phyloP scores from a whole-genome alignment of 2,113 vertebrate genomes.

The Cephalopterus ornatus region DNA sequence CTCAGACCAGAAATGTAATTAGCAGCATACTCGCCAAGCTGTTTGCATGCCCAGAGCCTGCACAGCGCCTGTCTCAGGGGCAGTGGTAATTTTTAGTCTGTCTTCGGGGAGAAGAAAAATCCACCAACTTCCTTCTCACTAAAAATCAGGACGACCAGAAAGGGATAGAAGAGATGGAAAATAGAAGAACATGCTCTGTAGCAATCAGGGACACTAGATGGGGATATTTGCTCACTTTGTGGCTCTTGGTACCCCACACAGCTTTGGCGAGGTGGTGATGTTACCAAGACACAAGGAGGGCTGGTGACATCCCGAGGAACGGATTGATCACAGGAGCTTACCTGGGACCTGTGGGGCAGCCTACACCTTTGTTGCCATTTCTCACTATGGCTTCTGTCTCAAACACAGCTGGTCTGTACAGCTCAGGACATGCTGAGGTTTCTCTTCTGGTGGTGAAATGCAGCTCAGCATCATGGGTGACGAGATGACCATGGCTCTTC shows the following conservation, averaged over 20 bases:
- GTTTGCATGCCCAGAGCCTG: not conserved
- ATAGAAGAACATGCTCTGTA: not conserved
- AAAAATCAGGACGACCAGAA: not conserved
- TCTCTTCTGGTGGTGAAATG: not conserved
- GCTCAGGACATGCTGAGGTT: not conserved
- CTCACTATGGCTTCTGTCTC: accelerated
- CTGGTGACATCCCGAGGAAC: not conserved
- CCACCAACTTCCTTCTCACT: not conserved
- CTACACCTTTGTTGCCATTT: not conserved
- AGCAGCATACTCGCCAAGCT: not conserved
- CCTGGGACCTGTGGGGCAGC: accelerated
- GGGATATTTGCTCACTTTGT: conserved; percentile 69
- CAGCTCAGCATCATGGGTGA: not conserved
- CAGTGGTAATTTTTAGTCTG: not conserved
- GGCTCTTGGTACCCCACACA: not conserved
- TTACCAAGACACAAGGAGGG: not conserved
- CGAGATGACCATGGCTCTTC: not conserved
- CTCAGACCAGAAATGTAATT: not conserved
- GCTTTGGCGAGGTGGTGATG: not conserved
- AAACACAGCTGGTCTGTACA: not conserved
- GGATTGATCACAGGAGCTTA: not conserved
- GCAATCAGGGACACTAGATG: conserved; percentile 66
- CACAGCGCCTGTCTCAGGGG: not conserved
- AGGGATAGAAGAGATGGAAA: not conserved
- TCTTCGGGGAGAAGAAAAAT: not conserved